Evolutionary conservation across 2,113 vertebrate species (phyloP).

Genomic region (Colaptes auratus): DNA sequence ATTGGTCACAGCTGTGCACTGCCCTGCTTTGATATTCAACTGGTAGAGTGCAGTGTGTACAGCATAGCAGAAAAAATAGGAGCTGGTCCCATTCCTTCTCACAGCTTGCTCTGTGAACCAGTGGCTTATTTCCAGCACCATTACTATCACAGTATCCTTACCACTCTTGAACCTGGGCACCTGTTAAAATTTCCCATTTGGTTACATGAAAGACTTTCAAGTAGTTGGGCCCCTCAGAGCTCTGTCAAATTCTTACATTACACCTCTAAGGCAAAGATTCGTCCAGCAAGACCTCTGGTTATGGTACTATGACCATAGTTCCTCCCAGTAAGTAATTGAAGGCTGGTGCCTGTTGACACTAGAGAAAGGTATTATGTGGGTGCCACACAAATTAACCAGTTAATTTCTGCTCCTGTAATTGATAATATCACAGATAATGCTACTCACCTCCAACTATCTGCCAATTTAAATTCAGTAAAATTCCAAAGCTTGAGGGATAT

Average conservation of each 20-base stretch:
- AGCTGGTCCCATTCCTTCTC: neutral
- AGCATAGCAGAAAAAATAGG: neutral
- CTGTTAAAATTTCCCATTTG: neutral
- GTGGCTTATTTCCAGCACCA: neutral
- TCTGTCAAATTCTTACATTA: neutral
- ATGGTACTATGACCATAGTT: neutral
- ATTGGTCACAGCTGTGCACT: neutral
- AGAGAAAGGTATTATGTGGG: neutral
- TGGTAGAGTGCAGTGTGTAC: neutral
- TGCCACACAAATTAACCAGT: neutral
- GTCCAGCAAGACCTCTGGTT: neutral
- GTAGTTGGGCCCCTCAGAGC: neutral
- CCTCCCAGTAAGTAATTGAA: neutral
- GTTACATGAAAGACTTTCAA: neutral
- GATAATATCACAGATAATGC: neutral
- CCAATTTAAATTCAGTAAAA: neutral
- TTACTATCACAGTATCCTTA: neutral
- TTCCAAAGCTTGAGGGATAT: neutral
- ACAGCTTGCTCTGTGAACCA: neutral
- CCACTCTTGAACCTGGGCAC: too few species aligned
- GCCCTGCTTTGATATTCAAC: neutral
- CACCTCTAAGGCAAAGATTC: neutral
- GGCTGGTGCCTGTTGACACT: neutral
- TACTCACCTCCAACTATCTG: neutral
- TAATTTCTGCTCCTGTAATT: neutral